These are phyloP conservation scores for Sorex fumeus DNA, from an alignment of 2,113 vertebrate species.

Conservation along the genomic window DNA sequence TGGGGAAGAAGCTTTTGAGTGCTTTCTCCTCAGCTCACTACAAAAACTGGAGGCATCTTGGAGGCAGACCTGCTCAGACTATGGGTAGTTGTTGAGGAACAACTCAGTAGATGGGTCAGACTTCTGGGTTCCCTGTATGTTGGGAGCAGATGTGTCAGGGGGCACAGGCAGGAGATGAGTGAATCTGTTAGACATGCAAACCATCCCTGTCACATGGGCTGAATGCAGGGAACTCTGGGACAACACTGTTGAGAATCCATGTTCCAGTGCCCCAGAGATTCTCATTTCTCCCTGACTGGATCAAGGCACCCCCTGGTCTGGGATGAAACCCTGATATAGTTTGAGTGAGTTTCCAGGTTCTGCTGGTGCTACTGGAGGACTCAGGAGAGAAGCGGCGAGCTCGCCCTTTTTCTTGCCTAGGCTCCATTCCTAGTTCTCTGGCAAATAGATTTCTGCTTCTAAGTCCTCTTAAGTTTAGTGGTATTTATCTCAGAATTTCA, in stretches of 20 bases:
- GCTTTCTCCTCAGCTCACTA: not conserved
- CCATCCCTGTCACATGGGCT: not conserved
- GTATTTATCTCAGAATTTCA: not conserved
- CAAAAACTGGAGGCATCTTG: not conserved
- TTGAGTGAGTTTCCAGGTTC: not conserved
- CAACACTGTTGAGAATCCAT: not conserved
- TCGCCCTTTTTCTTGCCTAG: accelerated
- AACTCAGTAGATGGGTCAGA: no score
- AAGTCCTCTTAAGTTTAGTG: not conserved
- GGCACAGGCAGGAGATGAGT: not conserved
- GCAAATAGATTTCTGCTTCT: conserved; percentile 19
- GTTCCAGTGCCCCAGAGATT: no score
- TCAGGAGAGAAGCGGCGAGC: not conserved
- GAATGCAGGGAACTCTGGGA: no score
- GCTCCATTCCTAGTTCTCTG: not conserved
- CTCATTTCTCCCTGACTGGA: no score
- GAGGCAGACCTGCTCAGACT: no score
- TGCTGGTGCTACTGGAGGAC: not conserved
- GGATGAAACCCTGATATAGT: not conserved
- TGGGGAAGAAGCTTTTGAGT: not conserved
- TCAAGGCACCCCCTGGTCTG: not conserved
- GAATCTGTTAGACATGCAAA: not conserved
- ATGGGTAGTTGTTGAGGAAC: no score
- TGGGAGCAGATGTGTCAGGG: no score
- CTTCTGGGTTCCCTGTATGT: no score